Percentiles rank a stretch among this genome's conserved stretches.
These are phyloP conservation scores for Hyposmocoma kahamanoa DNA, from an alignment of 1,140 invertebrate genomes.

Conservation along the genomic window DNA sequence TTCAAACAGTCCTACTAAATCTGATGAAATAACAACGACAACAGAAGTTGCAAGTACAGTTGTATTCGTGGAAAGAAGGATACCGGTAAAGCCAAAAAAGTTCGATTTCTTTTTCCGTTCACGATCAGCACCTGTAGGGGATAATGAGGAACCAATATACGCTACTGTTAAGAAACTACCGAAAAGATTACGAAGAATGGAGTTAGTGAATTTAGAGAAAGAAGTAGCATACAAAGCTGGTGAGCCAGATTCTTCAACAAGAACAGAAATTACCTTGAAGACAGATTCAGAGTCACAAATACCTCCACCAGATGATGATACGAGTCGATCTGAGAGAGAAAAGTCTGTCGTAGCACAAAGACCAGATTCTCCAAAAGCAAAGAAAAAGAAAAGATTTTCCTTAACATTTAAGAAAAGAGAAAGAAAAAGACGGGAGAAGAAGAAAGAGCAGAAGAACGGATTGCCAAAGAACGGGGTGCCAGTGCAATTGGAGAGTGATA, in stretches of 20 bases:
- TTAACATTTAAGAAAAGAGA: conserved; percentile 68
- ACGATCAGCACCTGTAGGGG: conserved; percentile 66
- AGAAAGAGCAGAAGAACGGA: conserved; percentile 58
- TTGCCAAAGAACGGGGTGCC: conserved; percentile 42
- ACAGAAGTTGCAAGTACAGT: conserved; percentile 71
- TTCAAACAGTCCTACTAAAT: conserved; percentile 41
- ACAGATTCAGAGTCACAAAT: conserved; percentile 57
- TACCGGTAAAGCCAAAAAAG: conserved; percentile 58
- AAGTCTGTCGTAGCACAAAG: conserved; percentile 51
- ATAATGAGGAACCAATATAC: conserved; percentile 68
- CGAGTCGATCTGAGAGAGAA: conserved; percentile 58
- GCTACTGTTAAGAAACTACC: conserved; percentile 71
- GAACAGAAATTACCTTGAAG: conserved; percentile 55
- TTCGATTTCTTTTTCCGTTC: conserved; percentile 68
- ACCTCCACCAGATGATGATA: conserved; percentile 55
- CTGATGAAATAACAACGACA: conserved; percentile 54
- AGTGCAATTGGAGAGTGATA: conserved; percentile 50
- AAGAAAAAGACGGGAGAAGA: conserved; percentile 62
- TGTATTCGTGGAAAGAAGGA: conserved; percentile 66
- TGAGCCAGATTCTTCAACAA: conserved; percentile 49
- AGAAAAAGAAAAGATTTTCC: conserved; percentile 70
- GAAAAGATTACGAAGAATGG: conserved; percentile 63
- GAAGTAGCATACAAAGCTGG: conserved; percentile 64
- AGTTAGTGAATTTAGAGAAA: conserved; percentile 67
- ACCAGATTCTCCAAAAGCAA: conserved; percentile 63